A percentile compares a stretch with the other conserved stretches of the same genome.
Conservation (phyloP, 2,113 vertebrate species). For the Paracanthobrama guichenoti region DNA sequence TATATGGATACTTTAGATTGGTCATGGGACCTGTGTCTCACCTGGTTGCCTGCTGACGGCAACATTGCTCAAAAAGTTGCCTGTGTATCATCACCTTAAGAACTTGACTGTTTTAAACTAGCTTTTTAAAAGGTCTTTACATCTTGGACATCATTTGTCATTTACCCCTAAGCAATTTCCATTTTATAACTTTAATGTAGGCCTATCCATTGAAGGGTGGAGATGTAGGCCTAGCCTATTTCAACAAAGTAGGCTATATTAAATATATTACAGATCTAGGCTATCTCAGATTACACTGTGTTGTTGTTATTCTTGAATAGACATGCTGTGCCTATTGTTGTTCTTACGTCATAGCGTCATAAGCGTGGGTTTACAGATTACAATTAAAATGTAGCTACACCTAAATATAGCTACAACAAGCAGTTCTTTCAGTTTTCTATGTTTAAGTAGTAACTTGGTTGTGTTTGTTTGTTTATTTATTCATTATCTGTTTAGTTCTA, state of each 20-base stretch:
- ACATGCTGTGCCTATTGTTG: background rate
- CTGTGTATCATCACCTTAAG: background rate
- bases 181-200: background rate
- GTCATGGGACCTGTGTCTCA: too few species aligned
- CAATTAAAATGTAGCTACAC: background rate
- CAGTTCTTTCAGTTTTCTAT: background rate
- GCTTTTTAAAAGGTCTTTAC: background rate
- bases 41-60: too few species aligned
- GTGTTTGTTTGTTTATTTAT: background rate
- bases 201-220: background rate
- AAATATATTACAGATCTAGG: background rate
- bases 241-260: background rate
- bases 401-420: background rate
- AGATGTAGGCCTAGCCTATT: background rate
- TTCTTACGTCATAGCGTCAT: constrained; percentile 12
- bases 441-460: background rate
- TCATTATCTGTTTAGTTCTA: constrained; percentile 30
- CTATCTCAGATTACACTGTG: constrained; percentile 10
- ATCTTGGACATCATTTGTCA: background rate
- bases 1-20: too few species aligned
- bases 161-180: background rate
- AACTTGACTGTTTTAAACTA: background rate
- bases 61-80: too few species aligned
- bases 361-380: background rate
- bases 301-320: constrained; percentile 17